These are phyloP conservation scores for Caenorhabditis zanzibari DNA, from an alignment of 2,888 invertebrate species.

Conservation along the genomic window DNA sequence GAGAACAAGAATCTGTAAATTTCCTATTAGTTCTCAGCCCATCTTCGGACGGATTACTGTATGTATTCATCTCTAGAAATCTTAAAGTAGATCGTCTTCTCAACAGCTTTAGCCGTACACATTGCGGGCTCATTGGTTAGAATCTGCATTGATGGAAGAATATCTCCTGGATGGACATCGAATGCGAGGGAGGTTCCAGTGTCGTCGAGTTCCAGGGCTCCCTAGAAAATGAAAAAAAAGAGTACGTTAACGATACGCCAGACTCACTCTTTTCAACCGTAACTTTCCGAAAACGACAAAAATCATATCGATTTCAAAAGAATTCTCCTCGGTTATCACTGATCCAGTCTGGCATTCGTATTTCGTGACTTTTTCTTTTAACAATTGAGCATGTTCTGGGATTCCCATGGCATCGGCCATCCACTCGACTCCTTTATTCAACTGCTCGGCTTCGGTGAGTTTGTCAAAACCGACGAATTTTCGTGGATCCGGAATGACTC, in stretches of 20 bases:
- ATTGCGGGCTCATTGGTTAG: conserved; percentile 63
- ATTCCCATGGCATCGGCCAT: conserved; percentile 60
- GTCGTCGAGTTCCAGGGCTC: conserved; percentile 34
- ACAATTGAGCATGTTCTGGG: conserved; percentile 9
- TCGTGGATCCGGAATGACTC: conserved; percentile 20
- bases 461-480: conserved; percentile 16
- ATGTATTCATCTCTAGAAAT: conserved; percentile 45
- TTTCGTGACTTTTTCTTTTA: conserved; percentile 12
- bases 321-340: conserved; percentile 55
- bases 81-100: conserved; percentile 56
- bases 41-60: conserved; percentile 11
- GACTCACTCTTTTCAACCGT: conserved; percentile 31
- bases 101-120: conserved; percentile 51
- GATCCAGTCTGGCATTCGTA: conserved; percentile 43
- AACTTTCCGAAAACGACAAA: conserved; percentile 48
- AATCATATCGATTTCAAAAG: conserved; percentile 60
- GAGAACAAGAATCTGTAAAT: conserved; percentile 43
- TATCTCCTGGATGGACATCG: conserved; percentile 54
- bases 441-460: conserved; percentile 35
- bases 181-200: conserved; percentile 57
- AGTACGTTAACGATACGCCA: too few relatives aligned
- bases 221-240: neutral
- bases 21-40: neutral
- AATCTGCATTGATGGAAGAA: conserved; percentile 65
- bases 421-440: conserved; percentile 13